phyloP scores from a whole-genome alignment of 2,113 vertebrate species.

The Leucosticte australis region DNA sequence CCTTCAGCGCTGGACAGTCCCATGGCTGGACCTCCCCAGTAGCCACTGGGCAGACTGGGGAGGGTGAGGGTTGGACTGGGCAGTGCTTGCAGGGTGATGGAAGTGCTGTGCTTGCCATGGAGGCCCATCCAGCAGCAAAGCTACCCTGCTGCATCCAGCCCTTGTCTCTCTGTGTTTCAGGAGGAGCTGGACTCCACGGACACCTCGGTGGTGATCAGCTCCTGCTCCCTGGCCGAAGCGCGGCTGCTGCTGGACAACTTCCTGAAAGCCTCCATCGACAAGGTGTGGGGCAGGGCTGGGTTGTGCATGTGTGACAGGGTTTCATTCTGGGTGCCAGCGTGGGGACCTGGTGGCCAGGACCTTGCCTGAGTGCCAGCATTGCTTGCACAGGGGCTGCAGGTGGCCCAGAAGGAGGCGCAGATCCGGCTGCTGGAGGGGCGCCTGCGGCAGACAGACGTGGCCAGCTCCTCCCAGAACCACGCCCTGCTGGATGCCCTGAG shows the following conservation, averaged over 20 bases:
- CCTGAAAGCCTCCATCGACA: conserved; percentile 95
- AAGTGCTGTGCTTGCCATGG: background rate
- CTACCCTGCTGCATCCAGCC: background rate
- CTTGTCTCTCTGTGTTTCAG: conserved; percentile 31
- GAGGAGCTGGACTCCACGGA: conserved; percentile 97
- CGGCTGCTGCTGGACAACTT: conserved; percentile 94
- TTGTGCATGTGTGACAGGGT: fast-evolving
- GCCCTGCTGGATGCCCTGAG: conserved; percentile 88
- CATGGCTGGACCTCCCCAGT: fast-evolving
- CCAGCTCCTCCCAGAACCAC: conserved; percentile 87
- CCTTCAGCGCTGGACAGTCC: background rate
- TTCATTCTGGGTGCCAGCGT: background rate
- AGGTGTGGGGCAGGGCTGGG: conserved; percentile 65
- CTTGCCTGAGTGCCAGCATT: fast-evolving
- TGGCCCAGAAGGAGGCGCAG: conserved; percentile 94
- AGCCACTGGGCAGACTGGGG: background rate
- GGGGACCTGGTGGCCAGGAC: background rate
- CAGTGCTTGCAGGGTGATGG: background rate
- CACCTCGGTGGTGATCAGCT: conserved; percentile 97
- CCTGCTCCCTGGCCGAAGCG: conserved; percentile 93
- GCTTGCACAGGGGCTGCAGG: conserved; percentile 85
- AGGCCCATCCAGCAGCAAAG: fast-evolving
- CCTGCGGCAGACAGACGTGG: conserved; percentile 86
- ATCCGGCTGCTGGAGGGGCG: conserved; percentile 92
- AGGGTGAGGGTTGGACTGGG: fast-evolving